A percentile compares a stretch with the other conserved stretches of the same genome.
Conservation (phyloP, 2,113 vertebrate genomes). For the Platichthys stellatus region DNA sequence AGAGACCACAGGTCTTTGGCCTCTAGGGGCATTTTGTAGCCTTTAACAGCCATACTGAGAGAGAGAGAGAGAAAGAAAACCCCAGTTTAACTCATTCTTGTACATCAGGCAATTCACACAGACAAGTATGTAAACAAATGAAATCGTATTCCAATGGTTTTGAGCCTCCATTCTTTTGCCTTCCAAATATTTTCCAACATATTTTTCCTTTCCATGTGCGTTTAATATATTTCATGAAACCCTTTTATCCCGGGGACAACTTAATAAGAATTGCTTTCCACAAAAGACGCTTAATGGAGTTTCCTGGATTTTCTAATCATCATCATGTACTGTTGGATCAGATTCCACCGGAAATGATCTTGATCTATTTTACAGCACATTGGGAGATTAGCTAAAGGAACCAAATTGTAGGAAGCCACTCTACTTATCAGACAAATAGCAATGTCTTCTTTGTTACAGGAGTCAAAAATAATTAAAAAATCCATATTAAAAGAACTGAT, state of each 20-base stretch:
- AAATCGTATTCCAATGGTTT: neutral
- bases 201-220: neutral
- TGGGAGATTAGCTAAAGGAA: conserved; percentile 8
- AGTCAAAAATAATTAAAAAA: neutral
- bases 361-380: conserved; percentile 17
- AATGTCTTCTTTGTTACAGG: neutral
- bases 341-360: conserved; percentile 39
- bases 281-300: conserved; percentile 30
- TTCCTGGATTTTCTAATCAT: conserved; percentile 51
- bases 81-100: neutral
- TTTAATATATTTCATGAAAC: conserved; percentile 15
- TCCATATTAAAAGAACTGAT: too few species aligned
- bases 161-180: neutral
- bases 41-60: conserved; percentile 89
- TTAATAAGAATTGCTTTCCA: neutral
- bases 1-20: conserved; percentile 93
- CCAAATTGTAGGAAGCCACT: neutral
- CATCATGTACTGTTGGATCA: conserved; percentile 38
- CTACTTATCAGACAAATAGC: neutral
- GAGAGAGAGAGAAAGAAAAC: conserved; percentile 15
- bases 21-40: conserved; percentile 91
- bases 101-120: neutral
- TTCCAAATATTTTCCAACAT: neutral
- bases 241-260: conserved; percentile 5
- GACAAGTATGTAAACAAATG: conserved; percentile 13